A percentile compares a stretch with the other conserved stretches of the same genome.
Conservation (phyloP, 2,888 invertebrate genomes). For the Troides aeacus region DNA sequence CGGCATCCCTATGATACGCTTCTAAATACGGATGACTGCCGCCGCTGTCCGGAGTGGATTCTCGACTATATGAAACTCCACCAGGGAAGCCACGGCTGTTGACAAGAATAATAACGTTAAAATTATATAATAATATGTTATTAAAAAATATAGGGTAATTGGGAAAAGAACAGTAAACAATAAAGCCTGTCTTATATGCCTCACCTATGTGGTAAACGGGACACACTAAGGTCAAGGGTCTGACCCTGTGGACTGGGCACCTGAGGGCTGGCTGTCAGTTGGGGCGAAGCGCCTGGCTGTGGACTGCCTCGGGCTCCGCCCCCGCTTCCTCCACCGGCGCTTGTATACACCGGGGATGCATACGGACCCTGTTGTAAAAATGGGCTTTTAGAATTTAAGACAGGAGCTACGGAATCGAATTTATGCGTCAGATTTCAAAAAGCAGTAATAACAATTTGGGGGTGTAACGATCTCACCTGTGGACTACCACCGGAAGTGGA, state of each 20-base stretch:
- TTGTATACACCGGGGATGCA: conserved; percentile 87
- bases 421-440: conserved; percentile 11
- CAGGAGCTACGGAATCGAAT: conserved; percentile 20
- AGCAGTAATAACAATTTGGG: conserved; percentile 13
- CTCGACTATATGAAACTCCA: conserved; percentile 88
- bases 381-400: conserved; percentile 44
- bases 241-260: conserved; percentile 95
- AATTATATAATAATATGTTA: not conserved
- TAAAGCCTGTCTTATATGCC: conserved; percentile 45
- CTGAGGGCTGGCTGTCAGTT: conserved; percentile 90
- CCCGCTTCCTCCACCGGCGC: conserved; percentile 85
- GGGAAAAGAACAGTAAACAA: conserved; percentile 8
- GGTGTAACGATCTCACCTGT: conserved; percentile 81
- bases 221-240: conserved; percentile 93
- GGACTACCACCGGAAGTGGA: conserved; percentile 94
- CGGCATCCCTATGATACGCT: conserved; percentile 89
- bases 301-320: conserved; percentile 88
- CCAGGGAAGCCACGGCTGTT: conserved; percentile 82
- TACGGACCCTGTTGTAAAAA: conserved; percentile 84
- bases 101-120: conserved; percentile 35
- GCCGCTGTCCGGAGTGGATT: conserved; percentile 93
- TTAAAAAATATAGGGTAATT: conserved; percentile 8
- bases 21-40: conserved; percentile 92
- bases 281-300: conserved; percentile 91
- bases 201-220: conserved; percentile 92